Conservation (phyloP, 2,113 vertebrate genomes). For the Malurus cyaneus region DNA sequence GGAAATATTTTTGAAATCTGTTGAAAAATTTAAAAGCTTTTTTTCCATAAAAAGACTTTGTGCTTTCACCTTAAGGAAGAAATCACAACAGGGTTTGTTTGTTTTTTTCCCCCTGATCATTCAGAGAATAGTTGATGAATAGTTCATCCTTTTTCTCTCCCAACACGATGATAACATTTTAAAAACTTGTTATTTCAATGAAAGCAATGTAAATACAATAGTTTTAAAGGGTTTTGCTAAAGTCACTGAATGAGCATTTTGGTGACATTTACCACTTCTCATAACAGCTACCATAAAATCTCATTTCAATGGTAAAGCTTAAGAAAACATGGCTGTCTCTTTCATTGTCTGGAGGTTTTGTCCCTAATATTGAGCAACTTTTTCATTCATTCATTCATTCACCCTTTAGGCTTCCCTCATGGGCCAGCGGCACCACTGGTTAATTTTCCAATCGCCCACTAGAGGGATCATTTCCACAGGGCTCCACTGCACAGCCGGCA, state of each 20-base stretch:
- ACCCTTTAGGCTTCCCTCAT: fast-evolving
- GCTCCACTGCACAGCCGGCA: neutral
- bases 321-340: neutral
- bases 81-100: neutral
- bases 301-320: neutral
- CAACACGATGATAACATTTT: neutral
- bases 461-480: neutral
- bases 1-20: neutral
- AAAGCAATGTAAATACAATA: neutral
- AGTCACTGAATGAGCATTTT: neutral
- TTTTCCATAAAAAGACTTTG: neutral
- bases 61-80: neutral
- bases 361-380: fast-evolving
- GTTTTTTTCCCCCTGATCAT: neutral
- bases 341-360: neutral
- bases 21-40: neutral
- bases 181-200: neutral
- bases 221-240: neutral
- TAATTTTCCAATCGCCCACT: neutral
- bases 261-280: neutral
- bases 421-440: too few species aligned
- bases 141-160: neutral
- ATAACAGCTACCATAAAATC: neutral
- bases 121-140: neutral
- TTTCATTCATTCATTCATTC: neutral